Percentiles rank a stretch among this genome's conserved stretches.
phyloP scores from a whole-genome alignment of 2,797 vertebrate genomes.

The Falco biarmicus region DNA sequence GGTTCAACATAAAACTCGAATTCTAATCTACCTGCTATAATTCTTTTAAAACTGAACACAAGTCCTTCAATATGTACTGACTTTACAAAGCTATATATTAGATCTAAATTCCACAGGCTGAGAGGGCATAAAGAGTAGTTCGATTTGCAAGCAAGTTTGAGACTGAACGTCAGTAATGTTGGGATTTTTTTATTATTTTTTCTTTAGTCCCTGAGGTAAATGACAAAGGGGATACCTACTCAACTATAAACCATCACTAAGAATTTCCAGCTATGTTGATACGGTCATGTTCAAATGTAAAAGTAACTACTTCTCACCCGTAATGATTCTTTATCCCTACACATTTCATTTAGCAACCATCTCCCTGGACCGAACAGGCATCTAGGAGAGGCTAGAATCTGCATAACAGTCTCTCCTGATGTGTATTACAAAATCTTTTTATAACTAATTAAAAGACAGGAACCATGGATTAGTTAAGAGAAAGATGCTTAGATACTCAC shows the following conservation, averaged over 20 bases:
- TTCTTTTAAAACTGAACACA: background rate
- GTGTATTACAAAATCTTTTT: background rate
- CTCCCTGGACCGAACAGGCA: background rate
- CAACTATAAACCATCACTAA: background rate
- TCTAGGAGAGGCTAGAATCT: background rate
- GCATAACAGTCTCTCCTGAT: background rate
- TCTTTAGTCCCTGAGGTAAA: background rate
- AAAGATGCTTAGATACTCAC: background rate
- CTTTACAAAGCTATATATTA: background rate
- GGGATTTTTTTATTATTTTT: background rate
- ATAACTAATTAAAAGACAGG: background rate
- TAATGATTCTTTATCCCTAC: background rate
- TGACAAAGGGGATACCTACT: background rate
- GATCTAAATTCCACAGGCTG: background rate
- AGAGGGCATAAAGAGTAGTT: background rate
- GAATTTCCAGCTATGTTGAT: background rate
- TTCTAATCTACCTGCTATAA: background rate
- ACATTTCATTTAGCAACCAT: background rate
- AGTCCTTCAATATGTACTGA: background rate
- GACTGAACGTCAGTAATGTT: background rate
- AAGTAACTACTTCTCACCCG: background rate
- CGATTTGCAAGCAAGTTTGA: background rate
- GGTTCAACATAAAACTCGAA: background rate
- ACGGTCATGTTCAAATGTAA: background rate
- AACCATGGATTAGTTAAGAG: background rate